phyloP scores from a whole-genome alignment of 2,797 vertebrate species.

The Syndactyla subalaris region DNA sequence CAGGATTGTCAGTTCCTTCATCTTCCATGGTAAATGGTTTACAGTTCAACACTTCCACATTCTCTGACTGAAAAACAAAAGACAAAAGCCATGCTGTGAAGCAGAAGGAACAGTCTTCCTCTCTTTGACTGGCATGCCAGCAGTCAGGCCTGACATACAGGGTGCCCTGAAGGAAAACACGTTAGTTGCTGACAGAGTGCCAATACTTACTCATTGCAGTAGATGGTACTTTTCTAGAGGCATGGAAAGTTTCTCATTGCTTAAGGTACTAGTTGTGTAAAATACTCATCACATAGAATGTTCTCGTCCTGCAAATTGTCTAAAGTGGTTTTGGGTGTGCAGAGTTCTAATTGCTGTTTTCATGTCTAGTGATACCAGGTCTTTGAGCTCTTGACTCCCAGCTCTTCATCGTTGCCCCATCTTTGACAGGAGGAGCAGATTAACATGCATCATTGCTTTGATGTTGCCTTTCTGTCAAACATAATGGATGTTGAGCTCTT shows the following conservation, averaged over 20 bases:
- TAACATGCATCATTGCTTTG: neutral
- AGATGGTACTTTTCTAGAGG: constrained; percentile 1
- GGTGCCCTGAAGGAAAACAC: neutral
- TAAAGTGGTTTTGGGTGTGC: neutral
- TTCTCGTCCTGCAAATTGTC: neutral
- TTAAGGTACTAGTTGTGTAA: neutral
- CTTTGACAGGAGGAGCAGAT: neutral
- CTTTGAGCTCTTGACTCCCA: neutral
- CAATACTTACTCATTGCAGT: neutral
- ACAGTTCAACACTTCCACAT: constrained; percentile 68
- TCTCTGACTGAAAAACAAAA: constrained; percentile 67
- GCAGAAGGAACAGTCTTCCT: neutral
- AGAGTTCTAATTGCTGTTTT: constrained; percentile 23
- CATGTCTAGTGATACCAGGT: neutral
- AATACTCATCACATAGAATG: neutral
- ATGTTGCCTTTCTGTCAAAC: neutral
- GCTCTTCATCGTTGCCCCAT: neutral
- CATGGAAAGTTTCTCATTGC: constrained; percentile 1
- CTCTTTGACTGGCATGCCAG: neutral
- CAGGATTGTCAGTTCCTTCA: constrained; percentile 82
- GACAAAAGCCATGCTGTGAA: constrained; percentile 16
- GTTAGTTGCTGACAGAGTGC: neutral
- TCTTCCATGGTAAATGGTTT: constrained; percentile 51
- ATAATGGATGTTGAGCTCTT: neutral
- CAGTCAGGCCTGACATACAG: neutral